Percentiles rank a stretch among this genome's conserved stretches.
Evolutionary conservation across 2,888 invertebrate species (phyloP).

Genomic region (Hermaeophaga mercurialis): DNA sequence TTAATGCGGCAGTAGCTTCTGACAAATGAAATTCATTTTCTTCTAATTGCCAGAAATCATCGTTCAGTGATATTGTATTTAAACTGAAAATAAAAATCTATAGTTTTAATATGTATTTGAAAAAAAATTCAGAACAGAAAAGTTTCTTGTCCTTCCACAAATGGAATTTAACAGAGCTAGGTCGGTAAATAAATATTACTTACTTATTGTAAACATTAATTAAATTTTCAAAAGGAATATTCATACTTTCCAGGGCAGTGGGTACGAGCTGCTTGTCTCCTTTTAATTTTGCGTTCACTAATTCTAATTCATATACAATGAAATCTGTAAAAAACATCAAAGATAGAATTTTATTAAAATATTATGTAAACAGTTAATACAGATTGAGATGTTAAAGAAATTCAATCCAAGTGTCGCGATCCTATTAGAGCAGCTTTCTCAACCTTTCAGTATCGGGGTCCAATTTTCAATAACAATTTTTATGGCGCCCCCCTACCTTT

Average conservation of each 20-base stretch:
- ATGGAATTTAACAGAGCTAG: no score
- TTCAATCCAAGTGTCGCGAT: no score
- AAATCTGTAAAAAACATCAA: conserved; percentile 63
- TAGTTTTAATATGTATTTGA: no score
- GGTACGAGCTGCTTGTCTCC: conserved; percentile 78
- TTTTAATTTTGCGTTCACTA: conserved; percentile 74
- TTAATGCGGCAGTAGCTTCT: conserved; percentile 73
- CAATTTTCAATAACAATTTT: no score
- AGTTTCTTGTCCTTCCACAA: no score
- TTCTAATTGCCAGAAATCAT: conserved; percentile 83
- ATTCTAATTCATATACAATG: conserved; percentile 79
- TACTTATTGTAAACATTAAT: conserved; percentile 83
- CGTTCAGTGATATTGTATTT: conserved; percentile 72
- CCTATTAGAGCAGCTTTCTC: no score
- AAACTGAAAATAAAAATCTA: conserved; percentile 60
- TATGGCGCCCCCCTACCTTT: no score
- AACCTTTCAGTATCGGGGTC: no score
- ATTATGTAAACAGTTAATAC: no score
- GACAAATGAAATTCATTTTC: conserved; percentile 87
- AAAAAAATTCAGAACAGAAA: no score
- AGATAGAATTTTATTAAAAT: no score
- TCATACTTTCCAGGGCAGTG: conserved; percentile 74
- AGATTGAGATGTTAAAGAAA: no score
- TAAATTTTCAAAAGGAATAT: conserved; percentile 76
- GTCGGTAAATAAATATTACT: conserved; percentile 28